Conservation (phyloP, 2,888 invertebrate species). For the Chironomus tentans region DNA sequence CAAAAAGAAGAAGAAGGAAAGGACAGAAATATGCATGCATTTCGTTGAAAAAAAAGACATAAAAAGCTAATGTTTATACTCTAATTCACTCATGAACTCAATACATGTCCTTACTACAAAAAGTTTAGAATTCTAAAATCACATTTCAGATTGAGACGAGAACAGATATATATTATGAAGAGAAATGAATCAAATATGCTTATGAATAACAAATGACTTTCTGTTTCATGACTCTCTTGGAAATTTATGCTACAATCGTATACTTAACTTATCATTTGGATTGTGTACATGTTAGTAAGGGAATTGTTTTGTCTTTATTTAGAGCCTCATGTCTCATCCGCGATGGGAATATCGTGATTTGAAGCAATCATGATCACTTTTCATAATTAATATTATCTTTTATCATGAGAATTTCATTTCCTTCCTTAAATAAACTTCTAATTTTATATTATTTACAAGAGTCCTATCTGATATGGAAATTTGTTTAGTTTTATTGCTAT, state of each 20-base stretch:
- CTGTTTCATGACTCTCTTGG: neutral
- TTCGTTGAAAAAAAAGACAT: too few species aligned
- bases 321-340: neutral
- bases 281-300: neutral
- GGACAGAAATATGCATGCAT: too few species aligned
- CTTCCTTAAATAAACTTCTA: too few species aligned
- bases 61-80: too few species aligned
- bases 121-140: neutral
- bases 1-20: too few species aligned
- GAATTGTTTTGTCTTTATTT: neutral
- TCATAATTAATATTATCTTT: neutral
- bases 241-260: neutral
- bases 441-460: too few species aligned
- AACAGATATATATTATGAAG: too few species aligned
- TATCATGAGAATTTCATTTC: neutral
- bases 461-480: too few species aligned
- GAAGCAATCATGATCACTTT: neutral
- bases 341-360: neutral
- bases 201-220: neutral
- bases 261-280: neutral
- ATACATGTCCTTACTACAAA: too few species aligned
- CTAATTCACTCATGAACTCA: too few species aligned
- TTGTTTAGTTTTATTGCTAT: too few species aligned
- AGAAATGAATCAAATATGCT: neutral
- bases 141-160: too few species aligned